Evolutionary conservation across 2,888 invertebrate species (phyloP).

Genomic region (Gari tellinella): DNA sequence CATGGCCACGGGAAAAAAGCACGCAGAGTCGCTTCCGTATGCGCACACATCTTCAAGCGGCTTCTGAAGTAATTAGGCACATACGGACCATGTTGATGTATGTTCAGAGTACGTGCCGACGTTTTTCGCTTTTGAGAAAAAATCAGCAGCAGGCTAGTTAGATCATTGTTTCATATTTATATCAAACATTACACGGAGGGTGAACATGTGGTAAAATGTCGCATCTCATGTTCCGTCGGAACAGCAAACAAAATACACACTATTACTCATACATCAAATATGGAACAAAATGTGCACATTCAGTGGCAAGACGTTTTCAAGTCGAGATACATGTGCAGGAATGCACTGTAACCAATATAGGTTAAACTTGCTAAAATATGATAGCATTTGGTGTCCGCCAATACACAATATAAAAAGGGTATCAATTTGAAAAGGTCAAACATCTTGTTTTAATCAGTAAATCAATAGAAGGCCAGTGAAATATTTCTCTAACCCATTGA

Average conservation of each 20-base stretch:
- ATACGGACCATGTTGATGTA: constrained; percentile 9
- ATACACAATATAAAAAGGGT: no score
- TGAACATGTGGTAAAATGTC: constrained; percentile 31
- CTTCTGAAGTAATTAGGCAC: constrained; percentile 25
- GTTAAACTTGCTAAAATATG: no score
- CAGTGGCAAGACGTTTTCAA: no score
- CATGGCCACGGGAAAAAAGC: constrained; percentile 9
- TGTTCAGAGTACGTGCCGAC: constrained; percentile 25
- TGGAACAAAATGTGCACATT: no score
- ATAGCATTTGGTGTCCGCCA: no score
- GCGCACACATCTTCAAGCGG: constrained; percentile 7
- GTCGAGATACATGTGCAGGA: no score
- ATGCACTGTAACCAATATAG: no score
- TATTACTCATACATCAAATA: no score
- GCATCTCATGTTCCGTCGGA: constrained; percentile 17
- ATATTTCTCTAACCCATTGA: no score
- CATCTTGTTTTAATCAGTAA: no score
- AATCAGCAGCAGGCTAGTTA: constrained; percentile 9
- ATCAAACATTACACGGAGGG: constrained; percentile 41
- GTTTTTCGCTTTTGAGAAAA: constrained; percentile 19
- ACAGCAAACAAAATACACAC: background rate
- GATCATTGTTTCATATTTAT: constrained; percentile 30
- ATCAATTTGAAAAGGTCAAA: no score
- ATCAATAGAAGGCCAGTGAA: no score
- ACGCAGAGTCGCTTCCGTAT: constrained; percentile 34